These are phyloP conservation scores for Caenorhabditis sp. DNA, from an alignment of 2,888 invertebrate genomes.

Conservation along the genomic window DNA sequence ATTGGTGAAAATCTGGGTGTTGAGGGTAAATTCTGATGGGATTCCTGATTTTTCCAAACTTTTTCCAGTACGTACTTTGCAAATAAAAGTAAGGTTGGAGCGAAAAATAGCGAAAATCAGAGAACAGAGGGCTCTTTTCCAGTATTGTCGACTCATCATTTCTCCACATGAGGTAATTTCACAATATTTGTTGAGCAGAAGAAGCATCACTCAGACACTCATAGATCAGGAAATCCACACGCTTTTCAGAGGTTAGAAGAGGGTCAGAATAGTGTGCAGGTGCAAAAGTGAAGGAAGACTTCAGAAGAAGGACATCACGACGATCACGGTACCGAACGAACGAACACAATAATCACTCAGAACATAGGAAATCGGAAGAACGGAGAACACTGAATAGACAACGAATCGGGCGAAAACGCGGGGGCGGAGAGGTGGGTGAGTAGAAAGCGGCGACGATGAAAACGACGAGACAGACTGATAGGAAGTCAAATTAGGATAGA, in stretches of 20 bases:
- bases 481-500: constrained; percentile 3
- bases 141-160: constrained; percentile 1
- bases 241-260: background rate
- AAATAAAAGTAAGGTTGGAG: too few species aligned
- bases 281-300: background rate
- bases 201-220: constrained; percentile 13
- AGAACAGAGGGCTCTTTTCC: constrained; percentile 1
- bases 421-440: too few species aligned
- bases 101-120: background rate
- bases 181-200: too few species aligned
- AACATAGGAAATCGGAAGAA: background rate
- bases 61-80: too few species aligned
- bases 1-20: too few species aligned
- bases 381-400: background rate
- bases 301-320: background rate
- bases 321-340: background rate
- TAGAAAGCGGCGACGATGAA: background rate
- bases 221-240: background rate
- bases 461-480: background rate
- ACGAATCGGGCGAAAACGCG: background rate
- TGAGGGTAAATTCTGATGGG: too few species aligned
- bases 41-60: too few species aligned
- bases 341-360: background rate
- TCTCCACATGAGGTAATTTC: background rate
- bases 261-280: background rate